Evolutionary conservation across 1,140 invertebrate species (phyloP).

Genomic region (Pseudachorutes palmiensis): DNA sequence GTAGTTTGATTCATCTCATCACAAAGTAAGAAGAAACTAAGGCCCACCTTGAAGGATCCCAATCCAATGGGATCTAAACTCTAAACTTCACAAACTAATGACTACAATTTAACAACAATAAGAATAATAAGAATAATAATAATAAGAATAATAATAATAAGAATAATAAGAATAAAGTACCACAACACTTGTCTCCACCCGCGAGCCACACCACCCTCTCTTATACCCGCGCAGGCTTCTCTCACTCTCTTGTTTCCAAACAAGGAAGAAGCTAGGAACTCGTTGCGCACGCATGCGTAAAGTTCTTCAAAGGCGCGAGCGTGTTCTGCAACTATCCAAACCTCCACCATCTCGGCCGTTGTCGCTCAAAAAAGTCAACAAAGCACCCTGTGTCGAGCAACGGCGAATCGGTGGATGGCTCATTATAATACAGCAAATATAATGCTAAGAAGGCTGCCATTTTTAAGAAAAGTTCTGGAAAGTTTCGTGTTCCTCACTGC

Average conservation of each 20-base stretch:
- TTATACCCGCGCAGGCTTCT: neutral
- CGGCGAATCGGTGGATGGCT: too few relatives aligned
- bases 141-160: too few relatives aligned
- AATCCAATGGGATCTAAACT: neutral
- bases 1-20: slow-evolving; percentile 1
- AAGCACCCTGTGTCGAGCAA: slow-evolving; percentile 3
- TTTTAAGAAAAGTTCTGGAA: too few relatives aligned
- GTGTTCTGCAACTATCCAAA: neutral
- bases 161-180: too few relatives aligned
- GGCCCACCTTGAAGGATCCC: neutral
- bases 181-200: slow-evolving; percentile 11
- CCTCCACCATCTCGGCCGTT: neutral
- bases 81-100: too few relatives aligned
- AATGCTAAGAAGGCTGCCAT: too few relatives aligned
- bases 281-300: neutral
- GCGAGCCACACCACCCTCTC: neutral
- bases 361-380: slow-evolving; percentile 6
- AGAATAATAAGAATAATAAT: too few relatives aligned
- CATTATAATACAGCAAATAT: too few relatives aligned
- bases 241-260: too few relatives aligned
- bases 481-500: too few relatives aligned
- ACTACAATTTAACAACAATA: too few relatives aligned
- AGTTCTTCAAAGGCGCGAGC: too few relatives aligned
- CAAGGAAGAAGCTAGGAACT: neutral
- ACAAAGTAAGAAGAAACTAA: slow-evolving; percentile 5